A percentile compares a stretch with the other conserved stretches of the same genome.
These are phyloP conservation scores for Formica exsecta DNA, from an alignment of 1,140 invertebrate genomes.

Conservation along the genomic window DNA sequence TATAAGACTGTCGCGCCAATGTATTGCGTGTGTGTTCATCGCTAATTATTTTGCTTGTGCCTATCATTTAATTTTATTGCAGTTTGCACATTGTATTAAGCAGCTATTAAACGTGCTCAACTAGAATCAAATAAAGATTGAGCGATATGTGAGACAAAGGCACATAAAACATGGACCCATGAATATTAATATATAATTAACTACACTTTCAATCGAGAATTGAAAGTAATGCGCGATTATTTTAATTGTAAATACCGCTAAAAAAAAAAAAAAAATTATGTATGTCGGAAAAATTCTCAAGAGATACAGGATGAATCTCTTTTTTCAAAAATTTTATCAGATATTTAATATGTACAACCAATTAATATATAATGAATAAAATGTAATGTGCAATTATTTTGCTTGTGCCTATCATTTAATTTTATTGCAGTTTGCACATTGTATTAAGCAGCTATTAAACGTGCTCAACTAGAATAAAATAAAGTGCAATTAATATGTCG, in stretches of 20 bases:
- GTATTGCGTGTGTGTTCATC: background rate
- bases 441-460: constrained; percentile 49
- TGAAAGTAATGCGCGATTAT: constrained; percentile 42
- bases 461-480: constrained; percentile 45
- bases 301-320: background rate
- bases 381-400: constrained; percentile 37
- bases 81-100: constrained; percentile 46
- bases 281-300: constrained; percentile 32
- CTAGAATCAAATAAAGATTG: constrained; percentile 50
- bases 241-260: constrained; percentile 19
- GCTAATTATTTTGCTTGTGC: constrained; percentile 51
- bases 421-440: constrained; percentile 44
- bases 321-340: background rate
- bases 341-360: background rate
- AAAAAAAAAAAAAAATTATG: background rate
- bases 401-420: constrained; percentile 44
- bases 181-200: constrained; percentile 60
- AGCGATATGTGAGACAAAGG: constrained; percentile 54
- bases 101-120: constrained; percentile 45
- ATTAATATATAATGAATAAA: constrained; percentile 34
- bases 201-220: constrained; percentile 29
- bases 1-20: background rate
- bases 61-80: constrained; percentile 52
- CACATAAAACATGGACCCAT: constrained; percentile 15
- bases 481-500: constrained; percentile 7